phyloP scores from a whole-genome alignment of 2,113 vertebrate species.

The Nestor notabilis region DNA sequence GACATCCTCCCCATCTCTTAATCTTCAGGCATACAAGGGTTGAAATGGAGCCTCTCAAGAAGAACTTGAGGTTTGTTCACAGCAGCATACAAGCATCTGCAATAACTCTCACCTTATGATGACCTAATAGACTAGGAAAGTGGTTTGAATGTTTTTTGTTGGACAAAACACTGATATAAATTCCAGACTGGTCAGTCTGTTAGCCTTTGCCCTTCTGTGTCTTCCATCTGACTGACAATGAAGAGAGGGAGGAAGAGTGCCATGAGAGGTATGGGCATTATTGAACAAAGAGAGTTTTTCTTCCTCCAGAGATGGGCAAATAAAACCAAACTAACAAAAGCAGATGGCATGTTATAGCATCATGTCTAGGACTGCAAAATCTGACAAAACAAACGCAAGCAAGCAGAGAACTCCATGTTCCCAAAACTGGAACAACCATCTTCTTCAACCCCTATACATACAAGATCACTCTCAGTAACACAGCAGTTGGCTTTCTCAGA shows the following conservation, averaged over 20 bases:
- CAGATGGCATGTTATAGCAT: not conserved
- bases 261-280: not conserved
- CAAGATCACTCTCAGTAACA: not conserved
- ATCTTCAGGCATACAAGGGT: fast-evolving
- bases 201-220: not conserved
- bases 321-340: not conserved
- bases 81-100: not conserved
- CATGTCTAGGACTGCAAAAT: not conserved
- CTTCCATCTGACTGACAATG: not conserved
- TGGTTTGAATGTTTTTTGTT: not conserved
- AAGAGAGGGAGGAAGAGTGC: not conserved
- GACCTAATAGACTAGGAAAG: not conserved
- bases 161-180: not conserved
- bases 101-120: not conserved
- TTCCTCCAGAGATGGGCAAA: not conserved
- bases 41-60: not conserved
- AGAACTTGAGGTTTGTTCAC: not conserved
- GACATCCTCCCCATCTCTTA: not conserved
- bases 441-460: not conserved
- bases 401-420: not conserved
- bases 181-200: not conserved
- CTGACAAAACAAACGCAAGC: not conserved
- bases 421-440: not conserved
- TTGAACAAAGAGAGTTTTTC: not conserved
- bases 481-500: not conserved